A percentile compares a stretch with the other conserved stretches of the same genome.
These are phyloP conservation scores for Perizoma flavofasciatum DNA, from an alignment of 2,888 invertebrate species.

Conservation along the genomic window DNA sequence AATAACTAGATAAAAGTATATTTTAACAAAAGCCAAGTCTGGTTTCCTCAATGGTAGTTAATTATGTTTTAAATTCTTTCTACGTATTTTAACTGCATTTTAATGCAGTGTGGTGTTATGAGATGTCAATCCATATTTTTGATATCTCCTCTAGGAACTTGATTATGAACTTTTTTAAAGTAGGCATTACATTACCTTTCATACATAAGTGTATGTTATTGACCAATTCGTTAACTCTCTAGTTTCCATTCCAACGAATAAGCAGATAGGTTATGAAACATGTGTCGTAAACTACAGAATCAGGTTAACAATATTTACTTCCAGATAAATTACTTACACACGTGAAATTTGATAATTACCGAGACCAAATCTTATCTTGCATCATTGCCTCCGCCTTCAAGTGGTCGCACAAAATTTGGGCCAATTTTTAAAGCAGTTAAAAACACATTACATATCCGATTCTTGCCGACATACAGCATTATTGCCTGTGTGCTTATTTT, in stretches of 20 bases:
- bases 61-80: constrained; percentile 71
- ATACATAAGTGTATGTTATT: constrained; percentile 38
- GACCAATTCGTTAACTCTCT: constrained; percentile 51
- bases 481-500: constrained; percentile 9
- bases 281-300: constrained; percentile 62
- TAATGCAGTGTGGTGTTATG: constrained; percentile 55
- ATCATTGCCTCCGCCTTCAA: constrained; percentile 65
- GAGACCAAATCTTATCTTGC: constrained; percentile 71
- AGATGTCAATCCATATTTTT: constrained; percentile 21
- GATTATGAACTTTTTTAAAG: constrained; percentile 43
- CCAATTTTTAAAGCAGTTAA: constrained; percentile 36
- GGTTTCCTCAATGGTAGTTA: constrained; percentile 52
- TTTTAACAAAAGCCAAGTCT: constrained; percentile 37
- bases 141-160: constrained; percentile 8
- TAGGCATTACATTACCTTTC: constrained; percentile 40
- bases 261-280: constrained; percentile 60
- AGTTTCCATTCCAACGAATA: constrained; percentile 46
- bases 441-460: constrained; percentile 26
- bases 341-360: constrained; percentile 79
- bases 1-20: constrained; percentile 34
- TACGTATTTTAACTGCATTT: constrained; percentile 63
- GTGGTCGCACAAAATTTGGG: constrained; percentile 38
- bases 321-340: constrained; percentile 68
- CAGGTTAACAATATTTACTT: constrained; percentile 72
- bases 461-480: constrained; percentile 20